These are phyloP conservation scores for Crocallis elinguaria DNA, from an alignment of 2,888 invertebrate species.

Conservation along the genomic window DNA sequence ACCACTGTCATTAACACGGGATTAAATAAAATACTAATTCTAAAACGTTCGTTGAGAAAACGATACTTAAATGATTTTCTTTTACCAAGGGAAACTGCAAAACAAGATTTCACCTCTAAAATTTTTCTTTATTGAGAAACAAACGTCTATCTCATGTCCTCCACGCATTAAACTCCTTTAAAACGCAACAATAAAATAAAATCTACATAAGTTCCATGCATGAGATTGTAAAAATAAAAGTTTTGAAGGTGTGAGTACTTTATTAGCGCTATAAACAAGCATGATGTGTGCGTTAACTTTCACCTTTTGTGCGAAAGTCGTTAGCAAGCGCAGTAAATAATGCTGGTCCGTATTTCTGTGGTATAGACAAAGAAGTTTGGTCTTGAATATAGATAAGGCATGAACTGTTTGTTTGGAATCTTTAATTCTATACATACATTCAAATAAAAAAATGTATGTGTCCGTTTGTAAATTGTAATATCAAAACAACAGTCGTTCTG, in stretches of 20 bases:
- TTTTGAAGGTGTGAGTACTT: constrained; percentile 13
- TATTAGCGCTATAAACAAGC: constrained; percentile 26
- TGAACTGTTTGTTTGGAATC: neutral
- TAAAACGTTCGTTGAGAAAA: too few relatives aligned
- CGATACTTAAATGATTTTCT: too few relatives aligned
- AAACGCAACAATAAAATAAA: neutral
- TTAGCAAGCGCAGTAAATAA: constrained; percentile 34
- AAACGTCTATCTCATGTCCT: neutral
- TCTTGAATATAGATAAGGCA: constrained; percentile 29
- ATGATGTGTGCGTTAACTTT: constrained; percentile 15
- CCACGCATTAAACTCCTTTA: neutral
- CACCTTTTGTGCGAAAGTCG: constrained; percentile 33
- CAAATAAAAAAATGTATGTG: too few relatives aligned
- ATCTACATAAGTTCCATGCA: constrained; percentile 16
- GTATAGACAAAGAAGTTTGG: constrained; percentile 18
- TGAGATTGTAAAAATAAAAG: constrained; percentile 19
- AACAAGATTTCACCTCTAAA: too few relatives aligned
- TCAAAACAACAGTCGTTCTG: too few relatives aligned
- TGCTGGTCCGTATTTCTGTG: constrained; percentile 7
- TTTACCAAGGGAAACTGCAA: too few relatives aligned
- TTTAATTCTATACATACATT: too few relatives aligned
- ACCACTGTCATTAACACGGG: too few relatives aligned
- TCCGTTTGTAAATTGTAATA: too few relatives aligned
- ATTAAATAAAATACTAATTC: too few relatives aligned
- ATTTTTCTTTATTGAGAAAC: too few relatives aligned